Base-by-base conservation (phyloP, 2,888 invertebrate genomes). In the Corbicula japonica region DNA sequence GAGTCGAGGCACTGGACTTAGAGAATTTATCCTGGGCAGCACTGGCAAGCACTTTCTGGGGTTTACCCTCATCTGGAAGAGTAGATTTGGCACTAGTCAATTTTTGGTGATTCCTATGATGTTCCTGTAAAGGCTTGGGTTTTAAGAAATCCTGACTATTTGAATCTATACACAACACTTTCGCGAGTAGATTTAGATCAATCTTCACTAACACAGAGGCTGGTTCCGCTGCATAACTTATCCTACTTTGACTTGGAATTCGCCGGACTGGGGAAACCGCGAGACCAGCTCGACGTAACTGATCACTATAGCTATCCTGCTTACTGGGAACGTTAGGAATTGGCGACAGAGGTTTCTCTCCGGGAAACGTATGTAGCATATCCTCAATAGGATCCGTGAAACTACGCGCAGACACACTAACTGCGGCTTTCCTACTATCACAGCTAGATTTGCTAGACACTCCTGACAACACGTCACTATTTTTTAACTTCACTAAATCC, bases 121-220 rank as follows among this genome's bases (percentile, higher is more conserved):
- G 38, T 35, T 61, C 63, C 21, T 54, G 38, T 56, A 56, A 32
- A 71, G 50, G 60, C 38, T 58, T 62, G 10, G 52, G 35, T 38
- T 70, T 58, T 15, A 62, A 58, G 41, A 76, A 70, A 56, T 70
- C 41, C n/a, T 38, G 52, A 61, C 75, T 76, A 28, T 58, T 32
- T 28, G 26, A 58, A 70, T 70, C 70, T 38, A 79, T 52, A 48
- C 54, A 46, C 41, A 76, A 12, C 32, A 66, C 34, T 21, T 63
- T 73, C 35, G 65, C 72, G 34, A 86, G 62, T 23, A 83, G 69
- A 60, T 72, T 73, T 23, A 86, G 70, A 35, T 80, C 80, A 60
- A 86, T 71, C 66, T 75, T 70, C 30, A 86, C 86, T 44, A 82
- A 66, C 52, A 86, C 78, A 58, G 86, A 76, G 30, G 82, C 76